Evolutionary conservation across 2,888 invertebrate species (phyloP), one percentile per base, ranked within the genome.

Genomic region (Leptinotarsa peninsularis): DNA sequence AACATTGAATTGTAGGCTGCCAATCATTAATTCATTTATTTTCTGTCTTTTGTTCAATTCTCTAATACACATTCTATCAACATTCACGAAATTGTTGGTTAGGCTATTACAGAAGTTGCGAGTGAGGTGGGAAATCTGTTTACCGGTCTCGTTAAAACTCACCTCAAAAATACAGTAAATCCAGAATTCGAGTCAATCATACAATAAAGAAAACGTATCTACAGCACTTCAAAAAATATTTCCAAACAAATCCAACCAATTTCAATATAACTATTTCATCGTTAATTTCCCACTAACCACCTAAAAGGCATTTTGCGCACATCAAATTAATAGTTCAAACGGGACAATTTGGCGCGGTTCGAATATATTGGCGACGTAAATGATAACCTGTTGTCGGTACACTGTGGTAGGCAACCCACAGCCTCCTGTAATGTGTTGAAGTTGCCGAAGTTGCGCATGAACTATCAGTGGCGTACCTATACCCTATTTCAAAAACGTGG

Each of bases 341-440:
- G 7, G 5, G 17, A 63, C 7, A 33, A 56, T 56, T 49, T 58
- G 33, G 58, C 49, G 56, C 21, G 21, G 13, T 43, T 52, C 49
- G 15, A 15, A 14, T 13, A 68, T 13, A 68, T 33, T 27, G 43
- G 49, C 49, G 27, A 52, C 69, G 43, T 70, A 58, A 70, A 33
- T 70, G 54, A 70, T 54, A 43, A 70, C 69, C 69, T 70, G 69
- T 70, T 70, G 69, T 58, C 4, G 23, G 54, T 70, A 49, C 43
- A 70, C 58, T 58, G 58, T 70, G 49, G 54, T 69, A 58, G 69
- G 69, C 18, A 70, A 70, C 33, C 15, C 58, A 49, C 58, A 70
- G 56, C 69, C 43, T 58, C 58, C 21, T 49, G 69, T 33, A 56
- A 58, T 70, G 21, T n/a, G 43, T 43, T 49, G n/a, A 70, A 15